Base-by-base conservation (phyloP, 2,113 vertebrate genomes). In the Kobus ellipsiprymnus region DNA sequence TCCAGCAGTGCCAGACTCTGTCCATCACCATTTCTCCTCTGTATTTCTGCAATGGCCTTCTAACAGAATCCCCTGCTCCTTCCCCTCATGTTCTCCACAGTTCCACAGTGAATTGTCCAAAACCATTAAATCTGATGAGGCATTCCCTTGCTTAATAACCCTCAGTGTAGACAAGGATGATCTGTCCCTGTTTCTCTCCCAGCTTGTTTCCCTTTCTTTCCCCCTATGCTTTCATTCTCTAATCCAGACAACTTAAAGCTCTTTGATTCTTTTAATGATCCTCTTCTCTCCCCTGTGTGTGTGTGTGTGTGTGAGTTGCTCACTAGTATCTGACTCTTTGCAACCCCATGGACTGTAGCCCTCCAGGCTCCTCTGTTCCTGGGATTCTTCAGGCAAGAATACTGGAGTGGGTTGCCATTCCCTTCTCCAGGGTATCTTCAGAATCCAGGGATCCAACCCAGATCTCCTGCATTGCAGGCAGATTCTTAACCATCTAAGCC, bases 281-380 rank as follows among this genome's bases (percentile, higher is more conserved):
- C 9, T 36, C 9, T 84, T 67, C 57, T 67, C 57, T 92, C 19
- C 64, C 8, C 1, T 36, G 33, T 67, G 16, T 67, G 4, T 36
- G 33, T n/a, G 1, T 67, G 27, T 60, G 0, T 29, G 5, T 30
- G 8, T n/a, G 0, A 36, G 36, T 71, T 2, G 0, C n/a, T 36
- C n/a, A 71, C 9, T 36, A 11, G n/a, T 0, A 21, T 21, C 9
- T 21, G 2, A 71, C 64, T 36, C 9, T 71, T n/a, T 36, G 10
- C 19, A 71, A 36, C n/a, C 19, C 19, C n/a, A 71, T 71, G n/a
- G n/a, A 71, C n/a, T 36, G 5, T 36, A 71, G n/a, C 9, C 17
- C 19, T 36, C 64, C 9, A 36, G 64, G 10, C 4, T 36, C 19
- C n/a, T 71, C 67, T 71, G 2, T 71, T 23, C n/a, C 19, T 71